These are phyloP conservation scores for Spinibarbus caldwelli DNA, from an alignment of 2,797 vertebrate species.

Conservation along the genomic window DNA sequence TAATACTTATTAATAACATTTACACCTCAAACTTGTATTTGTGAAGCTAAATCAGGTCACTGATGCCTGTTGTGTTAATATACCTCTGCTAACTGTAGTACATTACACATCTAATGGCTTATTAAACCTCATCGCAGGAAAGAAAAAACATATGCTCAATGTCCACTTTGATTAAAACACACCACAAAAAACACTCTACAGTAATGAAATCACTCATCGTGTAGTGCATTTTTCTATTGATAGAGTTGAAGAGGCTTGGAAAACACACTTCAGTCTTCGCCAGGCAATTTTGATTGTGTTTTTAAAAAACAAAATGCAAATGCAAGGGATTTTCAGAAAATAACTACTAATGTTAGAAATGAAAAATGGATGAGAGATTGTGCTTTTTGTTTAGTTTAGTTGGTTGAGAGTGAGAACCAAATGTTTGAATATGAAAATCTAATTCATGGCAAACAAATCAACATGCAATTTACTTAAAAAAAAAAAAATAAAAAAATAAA, in stretches of 20 bases:
- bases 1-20: conserved; percentile 36
- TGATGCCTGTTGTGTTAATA: conserved; percentile 29
- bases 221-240: conserved; percentile 69
- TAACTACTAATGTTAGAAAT: conserved; percentile 59
- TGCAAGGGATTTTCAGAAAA: conserved; percentile 70
- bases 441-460: conserved; percentile 12
- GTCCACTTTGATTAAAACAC: conserved; percentile 72
- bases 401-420: neutral
- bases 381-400: neutral
- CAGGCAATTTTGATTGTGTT: conserved; percentile 76
- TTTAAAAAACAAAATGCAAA: conserved; percentile 79
- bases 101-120: conserved; percentile 53
- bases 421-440: conserved; percentile 4
- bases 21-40: conserved; percentile 8
- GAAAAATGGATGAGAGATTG: neutral
- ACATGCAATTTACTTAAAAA: conserved; percentile 6
- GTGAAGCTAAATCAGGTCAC: conserved; percentile 45
- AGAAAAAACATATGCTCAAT: conserved; percentile 63
- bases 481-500: too few relatives aligned
- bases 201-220: conserved; percentile 73
- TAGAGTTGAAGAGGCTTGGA: conserved; percentile 75
- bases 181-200: conserved; percentile 76
- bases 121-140: conserved; percentile 47
- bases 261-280: conserved; percentile 79
- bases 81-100: conserved; percentile 15